Conservation (phyloP, 23 tunicate species). For the Halocynthia roretzi region DNA sequence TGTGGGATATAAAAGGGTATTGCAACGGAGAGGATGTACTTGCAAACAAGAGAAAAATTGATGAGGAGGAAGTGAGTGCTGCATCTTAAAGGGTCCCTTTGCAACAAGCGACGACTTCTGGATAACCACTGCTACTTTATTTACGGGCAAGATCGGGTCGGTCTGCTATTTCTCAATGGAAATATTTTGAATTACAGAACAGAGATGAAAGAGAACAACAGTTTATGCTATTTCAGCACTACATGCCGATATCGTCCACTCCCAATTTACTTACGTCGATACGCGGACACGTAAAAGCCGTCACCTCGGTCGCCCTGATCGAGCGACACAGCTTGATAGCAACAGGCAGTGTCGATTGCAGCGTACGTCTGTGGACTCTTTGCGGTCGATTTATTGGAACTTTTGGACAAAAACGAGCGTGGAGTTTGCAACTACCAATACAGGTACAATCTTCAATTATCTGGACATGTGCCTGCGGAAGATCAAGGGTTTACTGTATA, state of each 20-base stretch:
- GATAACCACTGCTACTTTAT: too few relatives aligned
- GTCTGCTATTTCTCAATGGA: too few relatives aligned
- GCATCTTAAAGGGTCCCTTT: too few relatives aligned
- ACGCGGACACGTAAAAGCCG: constrained; percentile 36
- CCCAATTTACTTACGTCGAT: constrained; percentile 35
- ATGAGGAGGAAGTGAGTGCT: too few relatives aligned
- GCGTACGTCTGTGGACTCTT: constrained; percentile 59
- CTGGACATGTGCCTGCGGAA: not conserved
- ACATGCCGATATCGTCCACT: constrained; percentile 24
- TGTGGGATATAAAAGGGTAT: constrained; percentile 54
- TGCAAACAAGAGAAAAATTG: too few relatives aligned
- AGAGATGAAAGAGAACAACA: not conserved
- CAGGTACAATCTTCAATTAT: constrained; percentile 16
- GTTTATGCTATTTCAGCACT: constrained; percentile 6
- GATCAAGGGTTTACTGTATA: too few relatives aligned
- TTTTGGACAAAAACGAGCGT: constrained; percentile 51
- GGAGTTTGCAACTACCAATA: constrained; percentile 47
- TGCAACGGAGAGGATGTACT: constrained; percentile 38
- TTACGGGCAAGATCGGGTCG: too few relatives aligned
- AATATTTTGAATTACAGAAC: too few relatives aligned
- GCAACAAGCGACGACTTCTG: too few relatives aligned
- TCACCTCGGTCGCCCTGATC: constrained; percentile 56
- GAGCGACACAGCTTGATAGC: constrained; percentile 44
- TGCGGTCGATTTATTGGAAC: constrained; percentile 76
- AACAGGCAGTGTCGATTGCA: constrained; percentile 66